Conservation (phyloP, 1,140 invertebrate species). For the Drosophila paulistorum region DNA sequence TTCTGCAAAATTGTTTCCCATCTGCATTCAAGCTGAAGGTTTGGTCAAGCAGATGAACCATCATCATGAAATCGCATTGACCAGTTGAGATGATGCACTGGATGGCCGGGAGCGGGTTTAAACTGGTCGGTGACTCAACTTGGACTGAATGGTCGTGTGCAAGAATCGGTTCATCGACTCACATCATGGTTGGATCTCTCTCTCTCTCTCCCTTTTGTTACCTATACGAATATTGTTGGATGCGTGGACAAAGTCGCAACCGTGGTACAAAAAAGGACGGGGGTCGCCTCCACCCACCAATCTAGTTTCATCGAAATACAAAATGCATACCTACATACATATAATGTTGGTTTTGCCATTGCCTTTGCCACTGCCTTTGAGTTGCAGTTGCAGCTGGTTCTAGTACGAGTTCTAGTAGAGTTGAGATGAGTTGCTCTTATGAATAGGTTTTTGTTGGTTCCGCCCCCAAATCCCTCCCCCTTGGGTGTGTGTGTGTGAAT, state of each 20-base stretch:
- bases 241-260: conserved; percentile 18
- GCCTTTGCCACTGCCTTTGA: background rate
- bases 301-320: conserved; percentile 10
- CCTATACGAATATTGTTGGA: conserved; percentile 6
- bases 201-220: background rate
- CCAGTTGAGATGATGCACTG: conserved; percentile 27
- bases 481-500: conserved; percentile 4
- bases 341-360: conserved; percentile 6
- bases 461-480: background rate
- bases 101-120: background rate
- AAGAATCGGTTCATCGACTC: conserved; percentile 37
- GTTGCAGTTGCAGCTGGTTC: conserved; percentile 6
- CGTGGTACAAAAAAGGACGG: no score
- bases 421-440: conserved; percentile 12
- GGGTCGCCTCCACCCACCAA: background rate
- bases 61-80: conserved; percentile 7
- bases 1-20: no score
- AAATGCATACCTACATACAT: conserved; percentile 4
- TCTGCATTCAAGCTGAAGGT: no score
- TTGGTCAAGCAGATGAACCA: conserved; percentile 2
- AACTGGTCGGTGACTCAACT: background rate
- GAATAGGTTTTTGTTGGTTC: conserved; percentile 1
- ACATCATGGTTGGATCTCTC: conserved; percentile 5
- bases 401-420: conserved; percentile 2
- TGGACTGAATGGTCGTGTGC: conserved; percentile 28